Conservation (phyloP, 2,113 vertebrate genomes). For the Diglossa brunneiventris region DNA sequence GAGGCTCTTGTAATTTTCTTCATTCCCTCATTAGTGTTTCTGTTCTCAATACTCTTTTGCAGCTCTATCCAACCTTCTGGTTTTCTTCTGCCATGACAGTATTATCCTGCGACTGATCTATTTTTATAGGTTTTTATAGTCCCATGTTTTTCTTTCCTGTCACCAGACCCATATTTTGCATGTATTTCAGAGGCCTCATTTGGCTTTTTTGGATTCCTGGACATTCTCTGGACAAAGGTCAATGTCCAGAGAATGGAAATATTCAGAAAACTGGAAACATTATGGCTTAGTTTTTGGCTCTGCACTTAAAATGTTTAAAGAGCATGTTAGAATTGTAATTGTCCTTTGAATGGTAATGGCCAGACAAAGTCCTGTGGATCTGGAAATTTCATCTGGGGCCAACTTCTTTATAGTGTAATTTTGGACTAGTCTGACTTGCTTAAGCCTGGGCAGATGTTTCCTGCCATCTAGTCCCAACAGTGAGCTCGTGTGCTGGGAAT, state of each 20-base stretch:
- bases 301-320: neutral
- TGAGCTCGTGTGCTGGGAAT: neutral
- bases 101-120: neutral
- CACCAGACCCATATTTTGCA: neutral
- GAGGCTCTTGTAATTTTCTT: neutral
- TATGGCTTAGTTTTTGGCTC: neutral
- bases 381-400: neutral
- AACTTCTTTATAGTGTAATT: neutral
- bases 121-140: neutral
- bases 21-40: neutral
- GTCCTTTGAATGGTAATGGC: neutral
- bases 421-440: neutral
- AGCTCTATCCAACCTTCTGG: neutral
- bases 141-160: neutral
- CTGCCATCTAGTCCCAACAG: neutral
- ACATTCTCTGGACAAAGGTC: neutral
- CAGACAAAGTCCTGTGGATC: neutral
- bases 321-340: neutral
- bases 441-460: constrained; percentile 21
- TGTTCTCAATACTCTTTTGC: neutral
- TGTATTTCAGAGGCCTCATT: neutral
- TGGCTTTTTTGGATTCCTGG: neutral
- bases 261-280: neutral
- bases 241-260: neutral
- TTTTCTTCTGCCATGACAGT: neutral